These are phyloP conservation scores for Gallinago nigripennis DNA, from an alignment of 2,797 vertebrate genomes.

Conservation along the genomic window DNA sequence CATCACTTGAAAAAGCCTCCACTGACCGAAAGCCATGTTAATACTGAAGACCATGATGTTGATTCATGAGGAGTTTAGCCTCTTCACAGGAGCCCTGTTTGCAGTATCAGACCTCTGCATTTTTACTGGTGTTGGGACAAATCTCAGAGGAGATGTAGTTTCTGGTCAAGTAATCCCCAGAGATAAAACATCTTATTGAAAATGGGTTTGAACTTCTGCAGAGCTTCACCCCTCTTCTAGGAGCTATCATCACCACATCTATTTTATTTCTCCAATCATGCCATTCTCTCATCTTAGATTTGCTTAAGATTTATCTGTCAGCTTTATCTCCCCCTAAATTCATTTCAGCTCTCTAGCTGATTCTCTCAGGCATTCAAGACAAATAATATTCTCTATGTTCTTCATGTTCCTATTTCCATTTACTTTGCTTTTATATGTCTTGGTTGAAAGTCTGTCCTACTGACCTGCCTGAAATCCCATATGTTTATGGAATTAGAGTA, in stretches of 20 bases:
- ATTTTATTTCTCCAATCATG: neutral
- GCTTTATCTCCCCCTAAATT: constrained; percentile 35
- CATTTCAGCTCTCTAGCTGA: neutral
- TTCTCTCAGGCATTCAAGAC: neutral
- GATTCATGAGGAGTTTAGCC: constrained; percentile 38
- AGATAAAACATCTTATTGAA: neutral
- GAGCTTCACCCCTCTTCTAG: neutral
- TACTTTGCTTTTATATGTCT: neutral
- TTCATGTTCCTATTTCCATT: neutral
- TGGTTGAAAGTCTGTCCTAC: neutral
- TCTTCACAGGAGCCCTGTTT: neutral
- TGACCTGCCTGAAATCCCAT: neutral
- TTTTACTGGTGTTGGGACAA: neutral
- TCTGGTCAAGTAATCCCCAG: neutral
- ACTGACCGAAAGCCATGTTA: neutral
- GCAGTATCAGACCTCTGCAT: neutral
- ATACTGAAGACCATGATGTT: neutral
- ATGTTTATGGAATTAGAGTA: neutral
- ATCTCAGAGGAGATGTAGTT: constrained; percentile 8
- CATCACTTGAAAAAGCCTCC: neutral
- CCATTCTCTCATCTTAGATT: constrained; percentile 14
- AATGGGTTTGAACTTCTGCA: neutral
- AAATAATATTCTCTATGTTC: constrained; percentile 7
- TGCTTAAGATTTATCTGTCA: constrained; percentile 34
- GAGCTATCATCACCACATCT: constrained; percentile 42